These are phyloP conservation scores for Lethocerus indicus DNA, from an alignment of 1,140 invertebrate genomes.

Conservation along the genomic window DNA sequence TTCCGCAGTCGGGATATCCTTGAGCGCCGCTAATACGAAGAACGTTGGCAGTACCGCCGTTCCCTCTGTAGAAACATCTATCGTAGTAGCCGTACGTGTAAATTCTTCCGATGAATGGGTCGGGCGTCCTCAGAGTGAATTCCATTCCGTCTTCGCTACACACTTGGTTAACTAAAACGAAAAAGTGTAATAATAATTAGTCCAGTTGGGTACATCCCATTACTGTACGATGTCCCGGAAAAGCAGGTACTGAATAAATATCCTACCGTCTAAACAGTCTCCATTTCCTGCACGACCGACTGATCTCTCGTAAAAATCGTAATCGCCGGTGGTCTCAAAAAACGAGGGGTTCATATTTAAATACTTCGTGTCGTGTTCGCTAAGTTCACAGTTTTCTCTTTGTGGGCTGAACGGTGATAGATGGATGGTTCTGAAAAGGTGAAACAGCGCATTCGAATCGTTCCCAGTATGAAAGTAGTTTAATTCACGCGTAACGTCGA, in stretches of 20 bases:
- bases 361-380: conserved; percentile 66
- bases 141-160: conserved; percentile 90
- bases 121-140: conserved; percentile 69
- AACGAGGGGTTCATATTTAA: conserved; percentile 65
- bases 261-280: conserved; percentile 66
- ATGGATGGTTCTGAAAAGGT: conserved; percentile 29
- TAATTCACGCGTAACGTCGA: too few species aligned
- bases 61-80: conserved; percentile 77
- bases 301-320: conserved; percentile 73
- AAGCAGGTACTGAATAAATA: conserved; percentile 8
- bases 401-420: conserved; percentile 41
- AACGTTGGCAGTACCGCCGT: conserved; percentile 66
- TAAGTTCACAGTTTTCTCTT: conserved; percentile 75
- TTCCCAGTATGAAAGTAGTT: too few species aligned
- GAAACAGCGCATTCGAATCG: too few species aligned
- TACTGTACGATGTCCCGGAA: background rate
- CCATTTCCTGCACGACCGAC: conserved; percentile 46
- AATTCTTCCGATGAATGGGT: conserved; percentile 75
- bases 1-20: conserved; percentile 82
- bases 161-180: conserved; percentile 58
- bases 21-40: conserved; percentile 70
- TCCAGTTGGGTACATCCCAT: background rate
- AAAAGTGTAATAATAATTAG: background rate
- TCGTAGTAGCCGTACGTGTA: conserved; percentile 86
- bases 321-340: conserved; percentile 67